Base-by-base conservation (phyloP, 2,888 invertebrate genomes). In the Pollenia angustigena region DNA sequence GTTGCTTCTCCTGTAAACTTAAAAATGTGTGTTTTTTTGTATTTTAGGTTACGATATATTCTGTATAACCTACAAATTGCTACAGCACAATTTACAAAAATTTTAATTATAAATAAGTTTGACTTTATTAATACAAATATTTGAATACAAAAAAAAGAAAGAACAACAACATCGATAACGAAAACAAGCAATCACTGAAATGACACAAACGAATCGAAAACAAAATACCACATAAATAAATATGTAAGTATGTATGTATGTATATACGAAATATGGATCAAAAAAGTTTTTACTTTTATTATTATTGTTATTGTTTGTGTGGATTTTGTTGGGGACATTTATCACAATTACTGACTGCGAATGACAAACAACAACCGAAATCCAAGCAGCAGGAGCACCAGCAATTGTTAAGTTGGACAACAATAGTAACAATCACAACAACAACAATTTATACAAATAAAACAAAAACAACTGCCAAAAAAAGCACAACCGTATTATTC, bases 311-410 rank as follows among this genome's bases (percentile, higher is more conserved):
- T 48, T 64, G 32, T 16, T 10, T n/a, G 42, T 58, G 10, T 52
- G 69, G 23, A 66, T 46, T 72, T 40, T 40, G 81, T 66, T 81
- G 56, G 48, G 56, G 56, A 54, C 72, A 81, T 83, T 83, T 83
- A 78, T 78, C 76, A 71, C 76, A 76, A 78, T 78, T 71, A 83
- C 71, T 62, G 76, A 56, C 48, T 64, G 56, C 42, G 12, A 76
- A 54, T 62, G 69, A 56, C 82, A 69, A 64, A 18, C 46, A 64
- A 60, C 60, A 64, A 54, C 44, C 32, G 32, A 32, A 32, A 32
- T 32, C 32, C 32, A 32, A 44, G 9, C 32, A 62, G 11, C 14
- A 40, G 7, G 46, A 16, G 4, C 16, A 68, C 12, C 12, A 11
- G 16, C 48, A 68, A 64, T 74, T 74, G 64, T 81, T 72, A 54